These are phyloP conservation scores for Machimus atricapillus DNA, from an alignment of 2,888 invertebrate species.

Conservation along the genomic window DNA sequence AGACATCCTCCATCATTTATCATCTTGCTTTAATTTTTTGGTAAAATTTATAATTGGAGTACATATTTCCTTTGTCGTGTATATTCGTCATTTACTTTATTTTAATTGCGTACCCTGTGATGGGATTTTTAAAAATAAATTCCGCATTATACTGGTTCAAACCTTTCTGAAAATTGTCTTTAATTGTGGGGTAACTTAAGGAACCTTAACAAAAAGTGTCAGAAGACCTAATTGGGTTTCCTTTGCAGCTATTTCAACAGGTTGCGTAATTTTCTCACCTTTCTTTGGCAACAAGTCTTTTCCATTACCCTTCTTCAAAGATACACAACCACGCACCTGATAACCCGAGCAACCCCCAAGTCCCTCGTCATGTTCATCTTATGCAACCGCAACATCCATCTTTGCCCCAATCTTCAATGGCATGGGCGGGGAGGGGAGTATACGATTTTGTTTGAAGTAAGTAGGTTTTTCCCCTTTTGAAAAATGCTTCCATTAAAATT, in stretches of 20 bases:
- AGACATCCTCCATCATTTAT: too few relatives aligned
- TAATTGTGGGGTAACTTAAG: not conserved
- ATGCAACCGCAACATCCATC: not conserved
- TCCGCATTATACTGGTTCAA: not conserved
- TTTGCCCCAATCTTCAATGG: not conserved
- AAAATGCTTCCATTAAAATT: not conserved
- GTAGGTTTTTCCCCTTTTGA: not conserved
- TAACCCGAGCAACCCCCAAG: not conserved
- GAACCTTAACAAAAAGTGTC: not conserved
- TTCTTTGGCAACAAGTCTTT: not conserved
- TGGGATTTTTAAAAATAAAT: too few relatives aligned
- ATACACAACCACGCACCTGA: not conserved
- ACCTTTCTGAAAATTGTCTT: not conserved
- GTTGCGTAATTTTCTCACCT: not conserved
- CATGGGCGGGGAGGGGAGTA: too few relatives aligned
- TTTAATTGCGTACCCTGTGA: too few relatives aligned
- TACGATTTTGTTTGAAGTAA: not conserved
- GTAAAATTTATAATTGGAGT: too few relatives aligned
- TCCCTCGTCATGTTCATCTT: not conserved
- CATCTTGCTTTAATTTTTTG: too few relatives aligned
- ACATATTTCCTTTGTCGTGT: too few relatives aligned
- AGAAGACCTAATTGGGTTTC: not conserved
- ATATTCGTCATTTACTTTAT: too few relatives aligned
- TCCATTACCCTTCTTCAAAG: not conserved
- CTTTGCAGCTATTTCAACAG: conserved; percentile 2